Percentiles rank a stretch among this genome's conserved stretches.
phyloP scores from a whole-genome alignment of 1,140 invertebrate genomes.

The Colletes latitarsis region DNA sequence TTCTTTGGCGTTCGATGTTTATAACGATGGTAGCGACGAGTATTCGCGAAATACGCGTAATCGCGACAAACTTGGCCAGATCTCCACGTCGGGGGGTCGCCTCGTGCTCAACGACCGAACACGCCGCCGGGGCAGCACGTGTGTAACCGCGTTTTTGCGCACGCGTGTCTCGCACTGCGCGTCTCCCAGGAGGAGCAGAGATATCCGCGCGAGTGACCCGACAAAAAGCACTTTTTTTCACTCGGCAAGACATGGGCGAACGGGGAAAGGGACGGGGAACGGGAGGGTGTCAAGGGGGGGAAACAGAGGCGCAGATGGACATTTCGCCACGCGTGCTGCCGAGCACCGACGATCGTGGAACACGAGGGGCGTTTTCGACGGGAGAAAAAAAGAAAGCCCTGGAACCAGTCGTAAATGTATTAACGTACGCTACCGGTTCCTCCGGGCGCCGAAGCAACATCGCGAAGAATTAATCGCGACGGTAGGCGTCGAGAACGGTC shows the following conservation, averaged over 20 bases:
- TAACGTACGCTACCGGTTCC: slow-evolving; percentile 19
- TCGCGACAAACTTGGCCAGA: slow-evolving; percentile 8
- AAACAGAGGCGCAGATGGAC: slow-evolving; percentile 39
- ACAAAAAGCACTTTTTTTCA: slow-evolving; percentile 52
- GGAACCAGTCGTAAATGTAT: slow-evolving; percentile 38
- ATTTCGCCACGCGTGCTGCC: slow-evolving; percentile 48
- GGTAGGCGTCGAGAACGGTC: background rate
- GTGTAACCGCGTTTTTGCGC: slow-evolving; percentile 61
- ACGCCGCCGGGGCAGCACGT: slow-evolving; percentile 57
- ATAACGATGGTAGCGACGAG: background rate
- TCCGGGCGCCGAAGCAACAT: background rate
- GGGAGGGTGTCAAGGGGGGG: background rate
- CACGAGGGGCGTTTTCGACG: slow-evolving; percentile 46
- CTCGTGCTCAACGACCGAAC: slow-evolving; percentile 54
- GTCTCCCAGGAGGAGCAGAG: slow-evolving; percentile 64
- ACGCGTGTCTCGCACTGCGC: slow-evolving; percentile 53
- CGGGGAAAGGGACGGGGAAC: background rate
- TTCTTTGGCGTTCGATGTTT: too few relatives aligned
- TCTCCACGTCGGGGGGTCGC: slow-evolving; percentile 50
- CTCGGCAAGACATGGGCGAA: slow-evolving; percentile 12
- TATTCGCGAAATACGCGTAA: slow-evolving; percentile 8
- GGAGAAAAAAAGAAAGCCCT: slow-evolving; percentile 16
- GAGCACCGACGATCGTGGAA: slow-evolving; percentile 34
- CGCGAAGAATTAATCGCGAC: slow-evolving; percentile 16
- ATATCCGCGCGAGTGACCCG: slow-evolving; percentile 36